Evolutionary conservation across 2,797 vertebrate species (phyloP), one percentile per base, ranked within the genome.

Genomic region (Cygnus olor): DNA sequence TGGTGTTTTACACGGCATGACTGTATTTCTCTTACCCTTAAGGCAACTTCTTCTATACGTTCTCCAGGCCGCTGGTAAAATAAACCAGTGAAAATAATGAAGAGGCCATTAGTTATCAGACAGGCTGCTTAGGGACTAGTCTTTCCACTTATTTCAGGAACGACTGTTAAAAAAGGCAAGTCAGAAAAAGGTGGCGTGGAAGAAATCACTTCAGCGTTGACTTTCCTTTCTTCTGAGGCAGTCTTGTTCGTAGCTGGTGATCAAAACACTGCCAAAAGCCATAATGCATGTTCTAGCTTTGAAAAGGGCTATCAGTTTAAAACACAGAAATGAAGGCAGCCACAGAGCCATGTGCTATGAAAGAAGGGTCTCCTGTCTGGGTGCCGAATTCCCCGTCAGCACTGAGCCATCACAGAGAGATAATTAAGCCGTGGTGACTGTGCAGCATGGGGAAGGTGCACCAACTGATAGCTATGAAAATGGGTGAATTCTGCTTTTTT

Each of bases 301-400:
- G 68, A 38, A 84, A 90, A 77, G 28, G 4, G 6, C 63, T 36
- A 5, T 56, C 58, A 64, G 11, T 57, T 88, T 77, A 73, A 90
- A 82, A 54, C 22, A 30, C 0, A 24, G 80, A 68, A 32, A 20
- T 60, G 66, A 84, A 81, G 54, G 24, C 73, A 65, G n/a, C 0
- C 2, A 18, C 16, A 17, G 6, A 3, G 2, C 40, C 0, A 0
- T 74, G 34, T n/a, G 57, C 54, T 42, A 25, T 2, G 10, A 72
- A 72, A 74, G 40, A 42, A 10, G 6, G 10, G 36, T 64, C 58
- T 92, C 51, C 60, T 19, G 2, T 16, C 17, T 32, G 44, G 11
- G 45, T 74, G 44, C 28, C 0, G 0, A 82, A 78, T 64, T 82
- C 27, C 15, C 19, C 0, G 0, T 47, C 61, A 69, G 32, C n/a